phyloP scores from a whole-genome alignment of 2,888 invertebrate genomes.

The Hofmannophila pseudospretella region DNA sequence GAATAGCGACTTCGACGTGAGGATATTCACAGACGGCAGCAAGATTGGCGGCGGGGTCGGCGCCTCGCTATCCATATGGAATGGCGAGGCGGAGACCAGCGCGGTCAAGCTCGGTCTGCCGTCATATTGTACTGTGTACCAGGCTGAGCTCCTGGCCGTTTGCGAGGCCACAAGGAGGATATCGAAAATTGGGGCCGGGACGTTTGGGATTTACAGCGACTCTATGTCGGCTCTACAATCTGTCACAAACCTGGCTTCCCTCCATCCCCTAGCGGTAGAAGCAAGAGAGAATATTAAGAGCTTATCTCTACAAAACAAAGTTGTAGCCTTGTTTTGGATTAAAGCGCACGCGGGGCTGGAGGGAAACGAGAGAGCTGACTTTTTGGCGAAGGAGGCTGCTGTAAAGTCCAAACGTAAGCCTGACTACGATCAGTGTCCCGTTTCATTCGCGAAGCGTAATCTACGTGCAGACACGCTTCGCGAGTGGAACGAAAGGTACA shows the following conservation, averaged over 20 bases:
- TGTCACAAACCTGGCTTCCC: neutral
- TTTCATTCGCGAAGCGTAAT: neutral
- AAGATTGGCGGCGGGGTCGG: neutral
- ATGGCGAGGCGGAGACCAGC: neutral
- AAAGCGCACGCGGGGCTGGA: slow-evolving; percentile 13
- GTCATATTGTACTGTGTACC: neutral
- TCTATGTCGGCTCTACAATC: neutral
- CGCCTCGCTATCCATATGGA: neutral
- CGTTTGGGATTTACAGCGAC: neutral
- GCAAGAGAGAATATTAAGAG: neutral
- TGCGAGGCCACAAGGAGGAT: neutral
- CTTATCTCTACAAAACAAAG: neutral
- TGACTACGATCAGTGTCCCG: slow-evolving; percentile 11
- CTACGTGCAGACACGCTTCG: neutral
- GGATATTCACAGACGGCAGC: neutral
- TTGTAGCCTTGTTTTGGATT: slow-evolving; percentile 10
- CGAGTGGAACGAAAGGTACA: slow-evolving; percentile 8
- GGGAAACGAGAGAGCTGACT: slow-evolving; percentile 14
- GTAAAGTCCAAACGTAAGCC: neutral
- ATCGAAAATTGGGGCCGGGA: neutral
- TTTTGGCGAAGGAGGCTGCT: slow-evolving; percentile 9
- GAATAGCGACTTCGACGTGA: too few species aligned
- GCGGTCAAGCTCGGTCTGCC: neutral
- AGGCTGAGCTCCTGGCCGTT: neutral
- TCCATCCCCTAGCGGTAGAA: neutral